These are phyloP conservation scores for Xestia ashworthii DNA, from an alignment of 2,888 invertebrate species.

Conservation along the genomic window DNA sequence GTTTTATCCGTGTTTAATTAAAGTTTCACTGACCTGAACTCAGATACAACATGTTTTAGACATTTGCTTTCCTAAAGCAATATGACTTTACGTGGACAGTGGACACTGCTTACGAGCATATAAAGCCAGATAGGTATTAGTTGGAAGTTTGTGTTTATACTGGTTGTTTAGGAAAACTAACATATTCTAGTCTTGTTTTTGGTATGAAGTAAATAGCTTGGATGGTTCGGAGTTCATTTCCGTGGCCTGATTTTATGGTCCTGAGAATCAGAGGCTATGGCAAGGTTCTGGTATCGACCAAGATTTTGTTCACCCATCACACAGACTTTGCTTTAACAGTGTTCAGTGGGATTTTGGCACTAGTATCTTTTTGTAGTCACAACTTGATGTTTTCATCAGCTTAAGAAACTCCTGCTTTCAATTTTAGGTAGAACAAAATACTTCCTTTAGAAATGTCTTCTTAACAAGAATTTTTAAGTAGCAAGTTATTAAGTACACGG, in stretches of 20 bases:
- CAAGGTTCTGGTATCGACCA: neutral
- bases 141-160: constrained; percentile 34
- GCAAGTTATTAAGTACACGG: neutral
- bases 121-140: constrained; percentile 39
- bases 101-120: constrained; percentile 24
- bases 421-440: neutral
- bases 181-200: constrained; percentile 21
- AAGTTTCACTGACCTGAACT: constrained; percentile 20
- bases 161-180: constrained; percentile 30
- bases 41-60: constrained; percentile 28
- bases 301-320: neutral
- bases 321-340: neutral
- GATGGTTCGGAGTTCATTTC: neutral
- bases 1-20: constrained; percentile 38
- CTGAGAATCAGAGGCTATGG: neutral
- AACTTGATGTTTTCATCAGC: neutral
- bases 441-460: neutral
- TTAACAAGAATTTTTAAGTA: neutral
- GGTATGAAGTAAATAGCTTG: constrained; percentile 18
- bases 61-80: constrained; percentile 11
- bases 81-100: constrained; percentile 27
- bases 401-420: neutral
- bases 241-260: constrained; percentile 22
- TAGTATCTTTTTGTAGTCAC: neutral
- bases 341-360: neutral